Evolutionary conservation across 2,888 invertebrate species (phyloP).

Genomic region (Xestia xanthographa): DNA sequence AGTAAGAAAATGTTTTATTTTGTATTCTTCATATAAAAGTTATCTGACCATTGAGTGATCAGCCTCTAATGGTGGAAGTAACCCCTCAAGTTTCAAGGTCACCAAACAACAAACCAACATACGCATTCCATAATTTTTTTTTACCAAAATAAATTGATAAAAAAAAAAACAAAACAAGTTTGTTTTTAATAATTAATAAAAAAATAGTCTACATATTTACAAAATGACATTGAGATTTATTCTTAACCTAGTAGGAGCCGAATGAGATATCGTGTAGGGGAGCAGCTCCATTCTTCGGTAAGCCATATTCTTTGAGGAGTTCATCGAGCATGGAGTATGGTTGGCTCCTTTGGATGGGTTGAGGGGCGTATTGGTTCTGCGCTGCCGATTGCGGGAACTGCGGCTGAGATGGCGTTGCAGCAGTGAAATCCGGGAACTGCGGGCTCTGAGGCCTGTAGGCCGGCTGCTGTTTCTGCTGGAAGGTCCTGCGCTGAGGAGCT

Average conservation of each 20-base stretch:
- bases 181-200: constrained; percentile 75
- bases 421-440: constrained; percentile 72
- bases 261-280: constrained; percentile 96
- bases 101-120: constrained; percentile 34
- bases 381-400: not conserved
- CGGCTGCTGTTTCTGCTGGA: constrained; percentile 81
- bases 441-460: constrained; percentile 78
- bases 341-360: constrained; percentile 71
- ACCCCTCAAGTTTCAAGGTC: constrained; percentile 14
- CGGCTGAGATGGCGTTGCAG: constrained; percentile 65
- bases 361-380: constrained; percentile 45
- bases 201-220: constrained; percentile 86
- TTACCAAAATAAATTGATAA: constrained; percentile 59
- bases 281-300: constrained; percentile 92
- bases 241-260: constrained; percentile 92
- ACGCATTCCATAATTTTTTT: constrained; percentile 26
- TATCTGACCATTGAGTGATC: not conserved
- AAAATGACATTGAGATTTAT: constrained; percentile 73
- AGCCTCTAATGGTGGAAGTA: not conserved
- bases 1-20: not conserved
- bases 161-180: constrained; percentile 59
- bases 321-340: constrained; percentile 93
- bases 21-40: not conserved
- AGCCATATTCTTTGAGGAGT: constrained; percentile 94
- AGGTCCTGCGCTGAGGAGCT: constrained; percentile 73